Evolutionary conservation across 2,888 invertebrate genomes (phyloP).

Genomic region (Pandemis cinnamomeana): DNA sequence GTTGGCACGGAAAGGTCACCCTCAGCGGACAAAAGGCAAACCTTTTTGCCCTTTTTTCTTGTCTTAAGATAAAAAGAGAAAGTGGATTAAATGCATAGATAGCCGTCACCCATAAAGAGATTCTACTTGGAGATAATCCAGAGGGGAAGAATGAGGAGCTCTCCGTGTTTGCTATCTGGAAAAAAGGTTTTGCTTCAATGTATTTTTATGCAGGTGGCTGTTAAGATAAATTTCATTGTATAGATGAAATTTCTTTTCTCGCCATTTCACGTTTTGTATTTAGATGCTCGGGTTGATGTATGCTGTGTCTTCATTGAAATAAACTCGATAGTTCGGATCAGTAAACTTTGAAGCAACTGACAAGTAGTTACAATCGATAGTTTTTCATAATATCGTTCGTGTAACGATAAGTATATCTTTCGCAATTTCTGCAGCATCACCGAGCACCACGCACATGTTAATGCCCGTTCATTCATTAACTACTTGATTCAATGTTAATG

Average conservation of each 20-base stretch:
- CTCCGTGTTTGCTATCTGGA: slow-evolving; percentile 51
- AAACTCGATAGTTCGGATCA: not conserved
- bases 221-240: slow-evolving; percentile 55
- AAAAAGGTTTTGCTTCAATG: slow-evolving; percentile 54
- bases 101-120: slow-evolving; percentile 72
- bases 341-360: not conserved
- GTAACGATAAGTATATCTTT: too few relatives aligned
- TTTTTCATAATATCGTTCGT: too few relatives aligned
- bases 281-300: slow-evolving; percentile 11
- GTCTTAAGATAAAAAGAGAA: slow-evolving; percentile 75
- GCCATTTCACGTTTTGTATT: slow-evolving; percentile 21
- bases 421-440: too few relatives aligned
- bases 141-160: slow-evolving; percentile 53
- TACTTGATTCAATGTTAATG: too few relatives aligned
- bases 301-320: not conserved
- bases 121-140: slow-evolving; percentile 64
- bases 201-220: slow-evolving; percentile 60
- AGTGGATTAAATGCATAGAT: slow-evolving; percentile 81
- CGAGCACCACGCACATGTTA: too few relatives aligned
- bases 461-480: too few relatives aligned
- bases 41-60: slow-evolving; percentile 67
- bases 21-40: slow-evolving; percentile 70
- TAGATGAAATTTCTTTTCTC: slow-evolving; percentile 46
- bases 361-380: too few relatives aligned
- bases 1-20: slow-evolving; percentile 66